phyloP scores from a whole-genome alignment of 1,140 invertebrate species.

The Heterodera carotae region DNA sequence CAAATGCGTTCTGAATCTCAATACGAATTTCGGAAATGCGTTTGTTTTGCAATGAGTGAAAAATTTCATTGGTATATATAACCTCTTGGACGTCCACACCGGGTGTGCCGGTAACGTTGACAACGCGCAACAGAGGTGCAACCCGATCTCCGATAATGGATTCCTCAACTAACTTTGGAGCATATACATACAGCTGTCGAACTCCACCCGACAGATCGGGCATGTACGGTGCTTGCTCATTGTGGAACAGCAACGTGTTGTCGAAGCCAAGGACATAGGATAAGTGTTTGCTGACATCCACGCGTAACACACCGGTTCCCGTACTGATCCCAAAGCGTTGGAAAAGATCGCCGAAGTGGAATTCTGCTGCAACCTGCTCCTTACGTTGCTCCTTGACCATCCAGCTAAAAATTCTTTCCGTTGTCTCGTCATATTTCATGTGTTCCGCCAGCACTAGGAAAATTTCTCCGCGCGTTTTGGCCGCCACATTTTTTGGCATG shows the following conservation, averaged over 20 bases:
- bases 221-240: conserved; percentile 1
- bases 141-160: background rate
- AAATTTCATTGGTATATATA: too few species aligned
- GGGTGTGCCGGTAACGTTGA: conserved; percentile 6
- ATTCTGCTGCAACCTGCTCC: background rate
- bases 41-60: too few species aligned
- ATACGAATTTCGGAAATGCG: too few species aligned
- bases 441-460: background rate
- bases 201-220: conserved; percentile 20
- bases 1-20: conserved; percentile 16
- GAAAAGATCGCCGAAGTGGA: background rate
- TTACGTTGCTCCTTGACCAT: background rate
- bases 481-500: background rate
- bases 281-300: background rate
- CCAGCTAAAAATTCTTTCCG: background rate
- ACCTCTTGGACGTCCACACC: background rate
- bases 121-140: conserved; percentile 19
- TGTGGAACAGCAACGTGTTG: background rate
- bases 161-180: conserved; percentile 7
- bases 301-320: background rate
- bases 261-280: conserved; percentile 7
- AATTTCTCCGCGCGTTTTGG: conserved; percentile 1
- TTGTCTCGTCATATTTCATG: background rate
- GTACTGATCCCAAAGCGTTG: background rate
- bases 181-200: conserved; percentile 6